A percentile compares a stretch with the other conserved stretches of the same genome.
phyloP scores from a whole-genome alignment of 2,113 vertebrate genomes.

The Petroica traversi region DNA sequence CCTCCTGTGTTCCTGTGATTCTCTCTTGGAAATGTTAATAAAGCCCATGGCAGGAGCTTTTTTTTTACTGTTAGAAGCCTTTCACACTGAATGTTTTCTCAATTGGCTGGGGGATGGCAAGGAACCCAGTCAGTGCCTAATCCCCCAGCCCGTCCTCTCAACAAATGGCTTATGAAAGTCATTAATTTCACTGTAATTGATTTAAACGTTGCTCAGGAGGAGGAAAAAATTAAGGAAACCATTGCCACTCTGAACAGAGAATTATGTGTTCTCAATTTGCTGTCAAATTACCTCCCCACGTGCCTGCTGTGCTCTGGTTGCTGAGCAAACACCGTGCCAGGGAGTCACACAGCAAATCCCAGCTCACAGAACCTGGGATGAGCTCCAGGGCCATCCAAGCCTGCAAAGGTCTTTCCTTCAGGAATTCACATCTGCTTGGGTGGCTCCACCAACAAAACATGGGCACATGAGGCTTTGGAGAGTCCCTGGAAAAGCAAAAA shows the following conservation, averaged over 20 bases:
- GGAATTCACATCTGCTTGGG: background rate
- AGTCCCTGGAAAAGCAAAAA: background rate
- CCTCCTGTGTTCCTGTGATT: background rate
- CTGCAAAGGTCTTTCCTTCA: background rate
- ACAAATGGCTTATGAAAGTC: background rate
- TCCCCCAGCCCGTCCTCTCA: background rate
- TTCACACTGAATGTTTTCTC: background rate
- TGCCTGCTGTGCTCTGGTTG: background rate
- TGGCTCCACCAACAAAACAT: background rate
- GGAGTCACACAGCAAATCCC: background rate
- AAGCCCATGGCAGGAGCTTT: background rate
- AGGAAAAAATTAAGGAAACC: background rate
- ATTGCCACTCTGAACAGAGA: background rate
- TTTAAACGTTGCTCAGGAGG: background rate
- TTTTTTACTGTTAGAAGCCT: background rate
- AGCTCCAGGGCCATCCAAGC: background rate
- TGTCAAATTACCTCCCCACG: background rate
- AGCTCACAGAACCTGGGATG: background rate
- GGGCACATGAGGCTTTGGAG: background rate
- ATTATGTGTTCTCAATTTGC: background rate
- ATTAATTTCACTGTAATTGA: slow-evolving; percentile 53
- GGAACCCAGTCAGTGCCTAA: background rate
- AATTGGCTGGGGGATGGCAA: background rate
- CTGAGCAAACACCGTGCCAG: background rate
- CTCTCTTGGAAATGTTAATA: background rate